Conservation (phyloP, 2,113 vertebrate species). For the Epinephelus fuscoguttatus region DNA sequence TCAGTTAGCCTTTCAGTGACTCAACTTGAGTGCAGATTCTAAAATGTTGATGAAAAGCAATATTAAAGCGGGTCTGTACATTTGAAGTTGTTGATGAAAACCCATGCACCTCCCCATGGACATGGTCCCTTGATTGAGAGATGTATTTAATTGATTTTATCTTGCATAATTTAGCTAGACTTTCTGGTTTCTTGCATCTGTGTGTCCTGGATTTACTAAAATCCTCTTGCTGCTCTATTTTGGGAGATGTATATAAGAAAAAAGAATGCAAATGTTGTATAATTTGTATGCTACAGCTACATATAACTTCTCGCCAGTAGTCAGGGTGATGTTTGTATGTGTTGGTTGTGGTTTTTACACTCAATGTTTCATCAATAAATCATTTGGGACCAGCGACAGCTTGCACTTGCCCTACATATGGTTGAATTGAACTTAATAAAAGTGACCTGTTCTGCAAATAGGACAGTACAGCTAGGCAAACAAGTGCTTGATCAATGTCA, state of each 20-base stretch:
- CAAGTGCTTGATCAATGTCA: constrained; percentile 12
- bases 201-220: constrained; percentile 35
- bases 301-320: neutral
- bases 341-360: constrained; percentile 49
- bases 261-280: constrained; percentile 2
- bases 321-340: constrained; percentile 25
- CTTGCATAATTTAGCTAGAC: constrained; percentile 60
- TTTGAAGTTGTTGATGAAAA: constrained; percentile 72
- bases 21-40: constrained; percentile 7
- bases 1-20: neutral
- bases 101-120: constrained; percentile 44
- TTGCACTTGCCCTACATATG: constrained; percentile 59
- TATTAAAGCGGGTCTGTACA: constrained; percentile 38
- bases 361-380: constrained; percentile 61
- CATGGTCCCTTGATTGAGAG: constrained; percentile 58
- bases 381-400: constrained; percentile 39
- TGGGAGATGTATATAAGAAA: neutral
- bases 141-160: constrained; percentile 67
- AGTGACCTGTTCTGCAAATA: constrained; percentile 24
- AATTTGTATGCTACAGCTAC: neutral
- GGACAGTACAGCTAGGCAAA: constrained; percentile 19
- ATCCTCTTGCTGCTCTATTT: constrained; percentile 18
- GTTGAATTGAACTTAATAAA: constrained; percentile 43
- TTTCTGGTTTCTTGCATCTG: constrained; percentile 33
- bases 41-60: constrained; percentile 54